These are phyloP conservation scores for Macrobrachium rosenbergii DNA, from an alignment of 1,140 invertebrate genomes.

Conservation along the genomic window DNA sequence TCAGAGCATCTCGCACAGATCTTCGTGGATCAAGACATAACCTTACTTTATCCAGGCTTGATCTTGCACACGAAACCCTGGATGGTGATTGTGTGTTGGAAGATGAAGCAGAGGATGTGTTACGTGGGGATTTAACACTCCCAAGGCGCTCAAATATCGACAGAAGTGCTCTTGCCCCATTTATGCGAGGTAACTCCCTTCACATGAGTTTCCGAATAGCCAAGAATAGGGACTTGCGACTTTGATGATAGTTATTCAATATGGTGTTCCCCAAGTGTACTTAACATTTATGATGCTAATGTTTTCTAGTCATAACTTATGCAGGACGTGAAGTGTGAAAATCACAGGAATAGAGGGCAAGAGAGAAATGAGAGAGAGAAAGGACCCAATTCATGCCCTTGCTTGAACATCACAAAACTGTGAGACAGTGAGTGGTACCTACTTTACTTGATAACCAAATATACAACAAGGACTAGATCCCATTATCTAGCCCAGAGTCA, in stretches of 20 bases:
- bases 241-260: constrained; percentile 42
- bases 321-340: constrained; percentile 35
- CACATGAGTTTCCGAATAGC: constrained; percentile 65
- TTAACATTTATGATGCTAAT: constrained; percentile 62
- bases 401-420: not conserved
- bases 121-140: constrained; percentile 60
- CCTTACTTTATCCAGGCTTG: constrained; percentile 63
- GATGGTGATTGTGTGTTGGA: constrained; percentile 56
- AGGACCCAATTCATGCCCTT: not conserved
- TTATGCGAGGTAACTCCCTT: constrained; percentile 61
- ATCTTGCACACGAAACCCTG: constrained; percentile 61
- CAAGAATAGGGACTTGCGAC: constrained; percentile 55
- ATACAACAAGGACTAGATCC: constrained; percentile 27
- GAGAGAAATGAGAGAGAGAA: constrained; percentile 7
- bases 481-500: constrained; percentile 31
- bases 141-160: constrained; percentile 55
- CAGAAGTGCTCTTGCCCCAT: constrained; percentile 47
- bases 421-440: constrained; percentile 13
- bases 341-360: constrained; percentile 14
- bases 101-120: constrained; percentile 53
- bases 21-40: constrained; percentile 48
- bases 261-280: constrained; percentile 29
- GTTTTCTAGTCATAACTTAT: constrained; percentile 63
- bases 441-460: constrained; percentile 1
- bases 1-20: constrained; percentile 29